Evolutionary conservation across 2,888 invertebrate genomes (phyloP).

Genomic region (Calameuta idolon): DNA sequence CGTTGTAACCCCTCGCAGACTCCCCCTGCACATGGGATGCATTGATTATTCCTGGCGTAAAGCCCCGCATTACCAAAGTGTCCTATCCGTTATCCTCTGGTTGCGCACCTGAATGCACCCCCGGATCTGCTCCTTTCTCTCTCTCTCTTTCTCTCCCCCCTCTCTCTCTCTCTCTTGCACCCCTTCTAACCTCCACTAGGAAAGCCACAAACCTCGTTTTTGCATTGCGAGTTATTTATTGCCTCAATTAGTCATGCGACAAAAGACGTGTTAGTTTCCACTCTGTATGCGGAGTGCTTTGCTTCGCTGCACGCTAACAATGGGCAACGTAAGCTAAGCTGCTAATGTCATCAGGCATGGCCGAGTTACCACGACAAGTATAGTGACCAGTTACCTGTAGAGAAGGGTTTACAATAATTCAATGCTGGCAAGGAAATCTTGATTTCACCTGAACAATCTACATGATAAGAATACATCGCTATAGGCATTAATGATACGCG

Average conservation of each 20-base stretch:
- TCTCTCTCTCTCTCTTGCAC: conserved; percentile 32
- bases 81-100: conserved; percentile 49
- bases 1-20: conserved; percentile 36
- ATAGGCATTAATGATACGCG: no score
- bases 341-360: conserved; percentile 34
- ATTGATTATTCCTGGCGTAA: conserved; percentile 58
- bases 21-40: conserved; percentile 39
- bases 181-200: not conserved
- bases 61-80: conserved; percentile 52
- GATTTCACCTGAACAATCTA: no score
- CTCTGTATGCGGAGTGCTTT: conserved; percentile 31
- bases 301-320: conserved; percentile 45
- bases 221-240: conserved; percentile 52
- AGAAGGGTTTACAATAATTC: no score
- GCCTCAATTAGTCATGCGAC: conserved; percentile 57
- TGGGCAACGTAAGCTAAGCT: conserved; percentile 23
- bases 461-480: no score
- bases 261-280: conserved; percentile 50
- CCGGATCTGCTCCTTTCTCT: not conserved
- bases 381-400: no score
- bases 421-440: no score
- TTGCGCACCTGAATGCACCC: conserved; percentile 50
- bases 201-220: conserved; percentile 36
- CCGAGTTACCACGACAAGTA: conserved; percentile 35
- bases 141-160: not conserved